Percentiles rank a stretch among this genome's conserved stretches.
These are phyloP conservation scores for Nerophis ophidion DNA, from an alignment of 2,113 vertebrate species.

Conservation along the genomic window DNA sequence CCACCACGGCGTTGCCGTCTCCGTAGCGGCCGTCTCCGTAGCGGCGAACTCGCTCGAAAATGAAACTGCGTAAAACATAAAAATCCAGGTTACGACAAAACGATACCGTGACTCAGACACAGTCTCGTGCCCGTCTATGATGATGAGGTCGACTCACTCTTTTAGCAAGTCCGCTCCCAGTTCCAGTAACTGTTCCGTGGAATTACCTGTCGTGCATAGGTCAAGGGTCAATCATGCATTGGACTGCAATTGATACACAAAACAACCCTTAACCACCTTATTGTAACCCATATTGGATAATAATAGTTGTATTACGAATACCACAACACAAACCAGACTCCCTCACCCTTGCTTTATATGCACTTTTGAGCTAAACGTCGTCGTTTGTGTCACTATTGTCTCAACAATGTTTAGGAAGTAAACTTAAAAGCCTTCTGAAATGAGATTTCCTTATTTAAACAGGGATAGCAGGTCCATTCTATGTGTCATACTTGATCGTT, in stretches of 20 bases:
- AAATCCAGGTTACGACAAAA: background rate
- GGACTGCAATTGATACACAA: background rate
- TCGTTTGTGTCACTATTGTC: background rate
- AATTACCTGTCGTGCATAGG: conserved; percentile 43
- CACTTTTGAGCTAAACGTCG: background rate
- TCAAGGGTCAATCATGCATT: background rate
- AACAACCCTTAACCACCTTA: background rate
- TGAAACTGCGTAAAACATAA: conserved; percentile 52
- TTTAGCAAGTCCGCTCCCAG: conserved; percentile 59
- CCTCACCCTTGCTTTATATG: too few relatives aligned
- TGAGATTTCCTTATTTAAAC: too few relatives aligned
- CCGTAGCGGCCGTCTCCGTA: conserved; percentile 46
- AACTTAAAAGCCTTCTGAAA: too few relatives aligned
- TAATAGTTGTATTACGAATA: background rate
- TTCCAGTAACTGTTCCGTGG: conserved; percentile 59
- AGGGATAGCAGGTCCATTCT: too few relatives aligned
- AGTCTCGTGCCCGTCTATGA: background rate
- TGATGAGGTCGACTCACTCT: conserved; percentile 56
- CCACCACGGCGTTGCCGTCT: conserved; percentile 22
- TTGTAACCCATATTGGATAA: background rate
- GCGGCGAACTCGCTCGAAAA: conserved; percentile 61
- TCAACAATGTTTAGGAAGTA: conserved; percentile 1
- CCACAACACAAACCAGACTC: background rate
- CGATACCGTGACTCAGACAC: background rate
- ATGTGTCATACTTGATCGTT: too few relatives aligned